Evolutionary conservation across 2,888 invertebrate species (phyloP).

Genomic region (Ennomos erosarius): DNA sequence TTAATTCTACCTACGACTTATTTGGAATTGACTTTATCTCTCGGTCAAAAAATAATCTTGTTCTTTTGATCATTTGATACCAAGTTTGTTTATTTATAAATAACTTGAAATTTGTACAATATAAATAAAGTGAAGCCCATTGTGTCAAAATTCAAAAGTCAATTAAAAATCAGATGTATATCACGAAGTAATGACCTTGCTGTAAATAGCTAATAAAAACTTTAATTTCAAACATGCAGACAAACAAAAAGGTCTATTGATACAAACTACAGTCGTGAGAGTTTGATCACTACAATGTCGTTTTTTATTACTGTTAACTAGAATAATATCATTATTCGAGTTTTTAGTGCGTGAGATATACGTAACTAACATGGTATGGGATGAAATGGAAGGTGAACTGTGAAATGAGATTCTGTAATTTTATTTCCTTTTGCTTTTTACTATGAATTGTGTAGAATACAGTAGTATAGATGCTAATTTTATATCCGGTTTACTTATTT

Average conservation of each 20-base stretch:
- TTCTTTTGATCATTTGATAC: too few relatives aligned
- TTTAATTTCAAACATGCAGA: conserved; percentile 25
- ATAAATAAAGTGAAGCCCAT: background rate
- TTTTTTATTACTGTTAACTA: conserved; percentile 20
- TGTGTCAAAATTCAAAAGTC: conserved; percentile 6
- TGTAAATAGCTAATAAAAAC: conserved; percentile 6
- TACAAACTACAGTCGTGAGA: conserved; percentile 36
- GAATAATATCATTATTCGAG: conserved; percentile 22
- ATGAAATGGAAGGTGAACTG: background rate
- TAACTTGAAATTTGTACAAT: too few relatives aligned
- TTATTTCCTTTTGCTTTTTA: too few relatives aligned
- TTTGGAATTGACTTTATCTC: too few relatives aligned
- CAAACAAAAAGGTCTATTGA: conserved; percentile 31
- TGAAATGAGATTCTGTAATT: too few relatives aligned
- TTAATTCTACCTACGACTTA: too few relatives aligned
- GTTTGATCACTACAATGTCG: conserved; percentile 16
- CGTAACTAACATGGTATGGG: conserved; percentile 4
- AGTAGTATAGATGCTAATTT: too few relatives aligned
- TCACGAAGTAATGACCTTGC: conserved; percentile 12
- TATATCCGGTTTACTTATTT: too few relatives aligned
- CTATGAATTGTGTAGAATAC: too few relatives aligned
- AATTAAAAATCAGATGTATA: conserved; percentile 3
- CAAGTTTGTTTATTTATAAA: too few relatives aligned
- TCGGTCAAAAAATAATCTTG: too few relatives aligned
- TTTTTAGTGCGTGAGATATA: conserved; percentile 34